A percentile compares a stretch with the other conserved stretches of the same genome.
phyloP scores from a whole-genome alignment of 2,113 vertebrate species.

The Thryonomys swinderianus region DNA sequence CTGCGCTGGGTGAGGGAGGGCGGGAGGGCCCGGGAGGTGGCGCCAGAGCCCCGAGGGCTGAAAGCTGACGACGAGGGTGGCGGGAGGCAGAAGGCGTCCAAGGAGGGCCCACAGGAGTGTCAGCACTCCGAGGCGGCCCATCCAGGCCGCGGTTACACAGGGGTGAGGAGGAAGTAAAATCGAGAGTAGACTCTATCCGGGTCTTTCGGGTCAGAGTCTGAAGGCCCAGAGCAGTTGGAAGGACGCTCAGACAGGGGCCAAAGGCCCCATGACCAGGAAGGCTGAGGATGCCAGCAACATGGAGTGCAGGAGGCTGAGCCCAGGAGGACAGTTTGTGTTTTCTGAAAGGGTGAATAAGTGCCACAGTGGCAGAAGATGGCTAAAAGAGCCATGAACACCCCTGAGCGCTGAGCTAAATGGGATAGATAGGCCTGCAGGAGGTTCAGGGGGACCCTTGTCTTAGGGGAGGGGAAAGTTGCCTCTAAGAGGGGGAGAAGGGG shows the following conservation, averaged over 20 bases:
- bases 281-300: background rate
- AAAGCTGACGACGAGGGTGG: background rate
- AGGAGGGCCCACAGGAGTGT: background rate
- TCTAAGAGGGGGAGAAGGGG: background rate
- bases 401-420: background rate
- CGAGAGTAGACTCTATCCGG: background rate
- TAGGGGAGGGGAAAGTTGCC: background rate
- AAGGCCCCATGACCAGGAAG: background rate
- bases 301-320: background rate
- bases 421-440: background rate
- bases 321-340: background rate
- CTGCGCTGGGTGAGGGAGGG: background rate
- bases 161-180: background rate
- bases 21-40: too few relatives aligned
- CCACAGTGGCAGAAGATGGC: background rate
- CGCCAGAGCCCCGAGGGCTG: fast-evolving
- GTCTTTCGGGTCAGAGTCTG: background rate
- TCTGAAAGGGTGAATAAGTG: background rate
- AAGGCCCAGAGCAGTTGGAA: background rate
- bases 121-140: background rate
- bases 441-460: background rate
- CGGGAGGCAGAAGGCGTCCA: background rate
- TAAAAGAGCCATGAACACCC: background rate
- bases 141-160: background rate
- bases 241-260: background rate